These are phyloP conservation scores for Microcebus griseorufus DNA, from an alignment of 2,113 vertebrate genomes.

Conservation along the genomic window DNA sequence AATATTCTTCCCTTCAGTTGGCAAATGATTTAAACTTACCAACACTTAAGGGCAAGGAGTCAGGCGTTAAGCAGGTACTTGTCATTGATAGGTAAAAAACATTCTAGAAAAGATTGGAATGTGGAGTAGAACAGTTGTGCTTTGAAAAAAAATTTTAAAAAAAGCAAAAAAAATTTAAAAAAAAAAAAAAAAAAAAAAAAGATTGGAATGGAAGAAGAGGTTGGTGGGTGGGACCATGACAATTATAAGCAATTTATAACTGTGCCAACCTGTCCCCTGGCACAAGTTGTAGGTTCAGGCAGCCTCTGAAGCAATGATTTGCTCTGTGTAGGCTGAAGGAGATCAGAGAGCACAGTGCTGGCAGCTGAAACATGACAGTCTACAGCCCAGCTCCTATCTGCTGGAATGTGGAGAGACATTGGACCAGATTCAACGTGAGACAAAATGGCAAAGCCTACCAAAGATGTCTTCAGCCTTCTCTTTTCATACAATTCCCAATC, in stretches of 20 bases:
- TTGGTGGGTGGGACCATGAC: neutral
- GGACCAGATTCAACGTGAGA: neutral
- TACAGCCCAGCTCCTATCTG: neutral
- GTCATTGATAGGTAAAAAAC: neutral
- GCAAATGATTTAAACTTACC: neutral
- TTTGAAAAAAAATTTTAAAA: too few species aligned
- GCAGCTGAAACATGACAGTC: neutral
- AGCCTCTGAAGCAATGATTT: neutral
- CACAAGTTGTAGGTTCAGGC: neutral
- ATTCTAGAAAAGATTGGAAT: neutral
- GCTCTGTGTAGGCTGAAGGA: neutral
- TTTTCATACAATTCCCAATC: neutral
- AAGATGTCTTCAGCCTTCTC: neutral
- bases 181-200: too few species aligned
- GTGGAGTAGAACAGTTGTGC: too few species aligned
- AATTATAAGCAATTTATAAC: neutral
- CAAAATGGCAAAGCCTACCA: neutral
- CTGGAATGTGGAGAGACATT: neutral
- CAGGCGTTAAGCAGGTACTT: neutral
- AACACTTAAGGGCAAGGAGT: neutral
- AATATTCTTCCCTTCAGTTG: neutral
- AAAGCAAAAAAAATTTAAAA: too few species aligned
- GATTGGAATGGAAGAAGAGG: neutral
- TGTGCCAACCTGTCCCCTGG: neutral
- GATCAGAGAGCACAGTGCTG: neutral